Conservation (phyloP, 2,113 vertebrate genomes). For the Urocolius indicus region DNA sequence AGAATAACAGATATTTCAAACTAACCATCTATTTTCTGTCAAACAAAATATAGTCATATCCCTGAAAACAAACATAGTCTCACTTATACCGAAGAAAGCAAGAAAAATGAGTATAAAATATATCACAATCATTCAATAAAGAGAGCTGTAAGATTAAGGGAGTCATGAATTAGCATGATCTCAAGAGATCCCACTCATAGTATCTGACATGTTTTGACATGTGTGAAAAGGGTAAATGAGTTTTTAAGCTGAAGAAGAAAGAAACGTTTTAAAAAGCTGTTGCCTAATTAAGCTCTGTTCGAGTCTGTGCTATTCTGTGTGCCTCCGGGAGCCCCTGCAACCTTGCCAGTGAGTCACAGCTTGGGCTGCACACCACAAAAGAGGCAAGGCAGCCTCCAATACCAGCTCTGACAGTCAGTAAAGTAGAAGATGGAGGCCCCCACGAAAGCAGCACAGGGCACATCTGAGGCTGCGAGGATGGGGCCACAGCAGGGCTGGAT, state of each 20-base stretch:
- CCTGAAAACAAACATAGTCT: conserved; percentile 50
- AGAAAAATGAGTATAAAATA: conserved; percentile 20
- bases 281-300: neutral
- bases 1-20: conserved; percentile 60
- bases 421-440: neutral
- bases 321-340: neutral
- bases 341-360: neutral
- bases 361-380: neutral
- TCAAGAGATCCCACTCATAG: conserved; percentile 41
- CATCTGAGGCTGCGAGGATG: neutral
- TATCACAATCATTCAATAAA: conserved; percentile 55
- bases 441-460: neutral
- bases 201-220: conserved; percentile 65
- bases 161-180: conserved; percentile 49
- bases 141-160: conserved; percentile 56
- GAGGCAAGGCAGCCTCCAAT: neutral
- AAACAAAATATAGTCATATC: conserved; percentile 46
- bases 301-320: neutral
- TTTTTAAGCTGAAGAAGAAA: conserved; percentile 47
- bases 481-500: neutral
- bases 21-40: conserved; percentile 45
- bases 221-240: conserved; percentile 30
- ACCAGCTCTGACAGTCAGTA: neutral
- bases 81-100: neutral
- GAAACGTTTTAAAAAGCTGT: neutral